These are phyloP conservation scores for Aythya fuligula DNA, from an alignment of 2,797 vertebrate genomes.

Conservation along the genomic window DNA sequence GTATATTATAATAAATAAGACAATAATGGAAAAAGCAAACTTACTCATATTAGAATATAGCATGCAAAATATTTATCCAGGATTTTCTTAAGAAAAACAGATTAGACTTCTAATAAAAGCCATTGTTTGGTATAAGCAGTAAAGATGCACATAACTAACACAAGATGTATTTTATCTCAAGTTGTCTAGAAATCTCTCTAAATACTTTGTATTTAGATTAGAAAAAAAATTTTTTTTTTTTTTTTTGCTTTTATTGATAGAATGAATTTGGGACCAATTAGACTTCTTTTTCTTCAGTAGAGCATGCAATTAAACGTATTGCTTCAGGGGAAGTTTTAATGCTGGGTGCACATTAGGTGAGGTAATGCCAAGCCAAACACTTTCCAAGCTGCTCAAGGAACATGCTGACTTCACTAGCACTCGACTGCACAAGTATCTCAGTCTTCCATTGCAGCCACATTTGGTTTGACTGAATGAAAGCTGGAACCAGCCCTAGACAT, in stretches of 20 bases:
- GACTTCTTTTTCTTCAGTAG: conserved; percentile 26
- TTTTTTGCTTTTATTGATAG: conserved; percentile 45
- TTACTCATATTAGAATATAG: neutral
- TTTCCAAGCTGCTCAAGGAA: conserved; percentile 38
- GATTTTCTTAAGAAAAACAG: neutral
- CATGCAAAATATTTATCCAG: conserved; percentile 5
- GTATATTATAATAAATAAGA: conserved; percentile 8
- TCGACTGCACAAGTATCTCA: neutral
- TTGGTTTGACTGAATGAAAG: conserved; percentile 37
- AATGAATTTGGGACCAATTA: conserved; percentile 63
- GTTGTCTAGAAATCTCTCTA: conserved; percentile 7
- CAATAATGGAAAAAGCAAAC: neutral
- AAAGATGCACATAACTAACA: neutral
- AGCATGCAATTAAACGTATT: conserved; percentile 49
- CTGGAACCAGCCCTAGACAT: conserved; percentile 27
- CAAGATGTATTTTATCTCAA: neutral
- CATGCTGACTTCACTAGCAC: conserved; percentile 22
- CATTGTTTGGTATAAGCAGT: neutral
- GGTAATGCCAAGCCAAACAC: conserved; percentile 63
- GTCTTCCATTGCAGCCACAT: neutral
- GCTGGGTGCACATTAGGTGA: conserved; percentile 15
- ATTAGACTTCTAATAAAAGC: neutral
- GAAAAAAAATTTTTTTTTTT: too few relatives aligned
- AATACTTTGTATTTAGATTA: conserved; percentile 7
- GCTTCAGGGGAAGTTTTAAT: conserved; percentile 61